Percentiles rank a stretch among this genome's conserved stretches.
These are phyloP conservation scores for Dermolepida albohirtum DNA, from an alignment of 2,888 invertebrate species.

Conservation along the genomic window DNA sequence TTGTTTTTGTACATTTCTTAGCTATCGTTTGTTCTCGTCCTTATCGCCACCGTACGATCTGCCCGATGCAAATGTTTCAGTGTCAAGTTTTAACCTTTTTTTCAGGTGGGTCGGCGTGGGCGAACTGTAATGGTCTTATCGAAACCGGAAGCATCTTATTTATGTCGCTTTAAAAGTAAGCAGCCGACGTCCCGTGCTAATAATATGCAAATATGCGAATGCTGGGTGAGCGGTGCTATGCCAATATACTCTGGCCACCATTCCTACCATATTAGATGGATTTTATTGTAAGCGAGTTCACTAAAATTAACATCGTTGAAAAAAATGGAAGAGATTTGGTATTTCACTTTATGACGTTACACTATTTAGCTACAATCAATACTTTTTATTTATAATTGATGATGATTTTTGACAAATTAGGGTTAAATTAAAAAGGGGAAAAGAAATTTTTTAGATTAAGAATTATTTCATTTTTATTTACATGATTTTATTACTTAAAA, in stretches of 20 bases:
- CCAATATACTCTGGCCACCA: neutral
- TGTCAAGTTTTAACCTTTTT: constrained; percentile 43
- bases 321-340: too few relatives aligned
- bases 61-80: constrained; percentile 41
- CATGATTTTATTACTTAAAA: too few relatives aligned
- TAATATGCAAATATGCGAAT: constrained; percentile 39
- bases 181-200: constrained; percentile 36
- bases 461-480: too few relatives aligned
- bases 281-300: too few relatives aligned
- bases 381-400: too few relatives aligned
- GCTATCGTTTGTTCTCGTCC: constrained; percentile 37
- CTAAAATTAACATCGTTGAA: too few relatives aligned
- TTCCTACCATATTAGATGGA: too few relatives aligned
- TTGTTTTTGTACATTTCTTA: constrained; percentile 41
- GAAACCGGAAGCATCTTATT: constrained; percentile 41
- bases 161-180: constrained; percentile 36
- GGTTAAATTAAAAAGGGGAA: too few relatives aligned
- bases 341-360: too few relatives aligned
- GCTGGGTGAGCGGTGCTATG: neutral
- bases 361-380: too few relatives aligned
- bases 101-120: neutral
- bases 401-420: too few relatives aligned
- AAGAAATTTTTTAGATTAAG: too few relatives aligned
- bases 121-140: constrained; percentile 27
- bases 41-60: constrained; percentile 29